These are phyloP conservation scores for Ageneiosus marmoratus DNA, from an alignment of 2,113 vertebrate genomes.

Conservation along the genomic window DNA sequence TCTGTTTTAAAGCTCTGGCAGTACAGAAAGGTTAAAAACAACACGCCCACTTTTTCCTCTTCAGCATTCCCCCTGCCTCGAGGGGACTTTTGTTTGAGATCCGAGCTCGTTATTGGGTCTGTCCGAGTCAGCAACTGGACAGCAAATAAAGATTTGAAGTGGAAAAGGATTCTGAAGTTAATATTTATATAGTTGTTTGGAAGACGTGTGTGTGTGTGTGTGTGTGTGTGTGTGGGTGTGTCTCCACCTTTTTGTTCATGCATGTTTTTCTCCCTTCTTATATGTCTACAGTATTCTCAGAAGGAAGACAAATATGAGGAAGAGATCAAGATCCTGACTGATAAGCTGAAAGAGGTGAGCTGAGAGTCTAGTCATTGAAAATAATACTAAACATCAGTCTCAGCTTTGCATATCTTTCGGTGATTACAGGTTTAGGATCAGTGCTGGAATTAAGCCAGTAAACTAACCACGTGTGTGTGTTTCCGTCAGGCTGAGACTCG, in stretches of 20 bases:
- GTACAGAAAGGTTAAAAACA: not conserved
- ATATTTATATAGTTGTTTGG: not conserved
- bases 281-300: conserved; percentile 85
- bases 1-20: conserved; percentile 35
- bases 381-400: not conserved
- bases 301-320: conserved; percentile 98
- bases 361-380: not conserved
- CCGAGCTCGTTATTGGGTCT: not conserved
- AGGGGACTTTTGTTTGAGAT: not conserved
- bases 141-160: not conserved
- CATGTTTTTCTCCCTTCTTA: not conserved
- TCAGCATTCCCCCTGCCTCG: not conserved
- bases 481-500: conserved; percentile 79
- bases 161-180: not conserved
- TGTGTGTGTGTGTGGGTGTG: no score
- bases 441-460: not conserved
- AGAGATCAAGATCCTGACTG: conserved; percentile 95
- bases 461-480: not conserved
- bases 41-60: not conserved
- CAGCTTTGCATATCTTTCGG: not conserved
- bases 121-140: no score
- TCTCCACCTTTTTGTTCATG: not conserved
- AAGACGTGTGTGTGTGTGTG: no score
- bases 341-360: conserved; percentile 95
- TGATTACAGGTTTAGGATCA: no score